Base-by-base conservation (phyloP, 1,140 invertebrate species). In the Micrasema longulum region DNA sequence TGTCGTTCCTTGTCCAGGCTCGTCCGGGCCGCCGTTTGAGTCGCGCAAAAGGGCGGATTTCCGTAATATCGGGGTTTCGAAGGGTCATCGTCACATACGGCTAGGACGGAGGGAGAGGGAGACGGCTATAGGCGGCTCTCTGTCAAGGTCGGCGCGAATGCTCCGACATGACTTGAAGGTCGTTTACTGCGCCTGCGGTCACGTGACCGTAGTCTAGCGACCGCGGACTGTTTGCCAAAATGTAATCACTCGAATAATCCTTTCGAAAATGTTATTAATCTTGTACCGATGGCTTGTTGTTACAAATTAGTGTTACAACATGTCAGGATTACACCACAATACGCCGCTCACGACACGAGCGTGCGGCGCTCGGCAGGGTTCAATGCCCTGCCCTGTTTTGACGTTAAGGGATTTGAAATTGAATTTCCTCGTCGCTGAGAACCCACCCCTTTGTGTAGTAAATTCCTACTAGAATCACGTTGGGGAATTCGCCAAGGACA, bases 91-190 rank as follows among this genome's bases (percentile, higher is more conserved):
- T 47, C 41, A 18, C 65, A 31, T 31, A 16, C 60, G 7, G 45
- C 48, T 14, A 50, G 23, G 55, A 48, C 20, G 23, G 26, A 35
- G 60, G n/a, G 20, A 52, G 72, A 69, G 69, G 31, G 73, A 64
- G 66, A 65, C 16, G 43, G 69, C 63, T 20, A 65, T 48, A 52
- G 22, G 16, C 52, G 62, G 31, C 50, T 41, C n/a, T 65, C 69
- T 69, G 68, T 71, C 69, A 69, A 69, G 69, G 68, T 69, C 68
- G 69, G 69, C 45, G 48, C 45, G 66, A 68, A 68, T 68, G 62
- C 68, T 66, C 67, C 69, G 63, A 68, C 73, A 66, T 43, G 57
- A 65, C 73, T n/a, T 72, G 73, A 75, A 75, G 73, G 73, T 75
- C 72, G 72, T 74, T 71, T 68, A 68, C 72, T 60, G 69, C 70